These are phyloP conservation scores for Rattus norvegicus DNA, from an alignment of 2,113 vertebrate genomes.

Conservation along the genomic window GRCr8 NC_086022.1:150883001-150883500, in stretches of 20 bases:
- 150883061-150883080: background rate
- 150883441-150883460: no score
- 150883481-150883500: background rate
- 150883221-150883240: background rate
- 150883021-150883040: background rate
- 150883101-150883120: background rate
- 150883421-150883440: no score
- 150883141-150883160: background rate
- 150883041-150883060: background rate
- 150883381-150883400: no score
- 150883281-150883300: background rate
- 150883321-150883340: conserved; percentile 34
- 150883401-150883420: no score
- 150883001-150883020: background rate
- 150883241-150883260: background rate
- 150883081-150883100: background rate
- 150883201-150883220: background rate
- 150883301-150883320: background rate
- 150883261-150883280: background rate
- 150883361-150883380: no score
- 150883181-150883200: background rate
- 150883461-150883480: conserved; percentile 17
- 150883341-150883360: conserved; percentile 5
- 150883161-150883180: background rate
- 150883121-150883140: background rate